Percentiles rank a stretch among this genome's conserved stretches.
These are phyloP conservation scores for Heteronetta atricapilla DNA, from an alignment of 2,113 vertebrate species.

Conservation along the genomic window DNA sequence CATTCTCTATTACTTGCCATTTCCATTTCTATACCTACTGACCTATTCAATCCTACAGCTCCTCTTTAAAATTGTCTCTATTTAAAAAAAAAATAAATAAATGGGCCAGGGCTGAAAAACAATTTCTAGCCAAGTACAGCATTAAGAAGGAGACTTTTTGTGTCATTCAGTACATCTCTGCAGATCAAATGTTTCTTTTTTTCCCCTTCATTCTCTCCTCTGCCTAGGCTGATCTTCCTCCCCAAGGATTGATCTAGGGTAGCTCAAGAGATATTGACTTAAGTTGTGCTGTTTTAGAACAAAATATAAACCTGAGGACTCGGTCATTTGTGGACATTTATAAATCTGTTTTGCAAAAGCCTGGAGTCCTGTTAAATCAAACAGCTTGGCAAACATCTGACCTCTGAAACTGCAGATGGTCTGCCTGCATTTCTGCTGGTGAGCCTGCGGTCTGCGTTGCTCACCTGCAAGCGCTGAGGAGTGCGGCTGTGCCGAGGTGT, in stretches of 20 bases:
- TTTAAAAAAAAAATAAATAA: background rate
- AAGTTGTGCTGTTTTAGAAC: background rate
- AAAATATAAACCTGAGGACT: background rate
- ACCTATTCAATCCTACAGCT: slow-evolving; percentile 7
- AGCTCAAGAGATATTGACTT: background rate
- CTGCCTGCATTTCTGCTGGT: background rate
- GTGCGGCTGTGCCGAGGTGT: background rate
- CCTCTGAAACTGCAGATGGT: background rate
- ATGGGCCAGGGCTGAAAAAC: background rate
- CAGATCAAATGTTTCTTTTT: background rate
- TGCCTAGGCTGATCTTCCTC: background rate
- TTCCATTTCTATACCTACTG: slow-evolving; percentile 60
- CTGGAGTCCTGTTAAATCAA: background rate
- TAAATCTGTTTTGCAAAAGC: background rate
- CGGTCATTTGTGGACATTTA: background rate
- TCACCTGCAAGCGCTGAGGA: background rate
- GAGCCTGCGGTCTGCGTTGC: background rate
- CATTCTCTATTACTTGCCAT: slow-evolving; percentile 51
- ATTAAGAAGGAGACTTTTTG: background rate
- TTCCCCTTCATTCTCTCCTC: background rate
- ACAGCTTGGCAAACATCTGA: background rate
- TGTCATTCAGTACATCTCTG: background rate
- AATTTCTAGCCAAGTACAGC: background rate
- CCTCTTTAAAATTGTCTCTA: background rate
- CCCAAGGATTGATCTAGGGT: background rate